Evolutionary conservation across 2,888 invertebrate species (phyloP), one percentile per base, ranked within the genome.

Genomic region (Troides helena): DNA sequence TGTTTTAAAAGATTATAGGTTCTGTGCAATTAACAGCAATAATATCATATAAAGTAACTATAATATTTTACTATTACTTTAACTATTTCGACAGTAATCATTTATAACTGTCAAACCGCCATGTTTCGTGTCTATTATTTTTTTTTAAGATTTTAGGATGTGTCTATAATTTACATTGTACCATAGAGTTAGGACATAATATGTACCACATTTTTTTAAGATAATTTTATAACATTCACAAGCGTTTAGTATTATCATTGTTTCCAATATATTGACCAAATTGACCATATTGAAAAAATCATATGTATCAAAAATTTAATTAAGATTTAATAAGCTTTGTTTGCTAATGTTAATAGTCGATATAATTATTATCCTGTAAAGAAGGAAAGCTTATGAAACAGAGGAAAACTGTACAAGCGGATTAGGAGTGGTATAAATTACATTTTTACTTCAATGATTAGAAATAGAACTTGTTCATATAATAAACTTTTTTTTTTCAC

Each of bases 81-180:
- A 53, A 53, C 5, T 53, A n/a, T 12, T 53, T 18, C 53, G 53
- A 6, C 18, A 53, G n/a, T 8, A n/a, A 53, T 53, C 2, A 12
- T 56, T 10, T 58, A 23, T 23, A 58, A 58, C 57, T 58, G 57
- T 58, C 57, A 56, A 56, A 58, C 23, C 23, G 23, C 57, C 57
- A 58, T 58, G 1, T 18, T 50, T 18, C 18, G 4, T 58, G 57
- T 12, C 8, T 14, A 23, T 23, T 5, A n/a, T 56, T 46, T 18
- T 18, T 56, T n/a, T 8, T 21, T 56, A 5, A 56, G 56, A n/a
- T 56, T 56, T n/a, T 21, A 46, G 14, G 2, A 12, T 14, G 12
- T 46, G 14, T 14, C 53, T 53, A 53, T n/a, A n/a, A 58, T 58
- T 58, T 23, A 57, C 57, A 57, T 57, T 58, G 23, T 25, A 58